Base-by-base conservation (phyloP, 2,888 invertebrate genomes). In the Nomada fucata region DNA sequence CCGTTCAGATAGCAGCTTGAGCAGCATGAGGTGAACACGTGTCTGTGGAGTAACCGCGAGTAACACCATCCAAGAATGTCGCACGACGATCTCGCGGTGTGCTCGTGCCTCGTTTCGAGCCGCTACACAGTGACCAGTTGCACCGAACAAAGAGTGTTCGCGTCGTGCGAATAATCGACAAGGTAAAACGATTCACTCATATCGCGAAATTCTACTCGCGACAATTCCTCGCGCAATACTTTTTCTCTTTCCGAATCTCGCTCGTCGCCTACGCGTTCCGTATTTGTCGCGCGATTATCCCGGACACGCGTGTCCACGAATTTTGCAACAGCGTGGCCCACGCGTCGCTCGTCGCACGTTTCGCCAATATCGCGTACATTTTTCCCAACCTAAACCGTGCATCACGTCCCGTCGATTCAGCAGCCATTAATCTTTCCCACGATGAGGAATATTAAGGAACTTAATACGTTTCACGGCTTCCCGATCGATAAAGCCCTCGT, bases 21-120 rank as follows among this genome's bases (percentile, higher is more conserved):
- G 10, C 53, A 69, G 42, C 50, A 52, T 36, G 55, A 55, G 50
- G 78, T 52, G 74, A 71, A 44, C 67, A 75, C 53, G 78, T 44
- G 71, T 55, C 42, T 42, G 2, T 3, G 13, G 26, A 23, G 44
- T 59, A 73, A 65, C 52, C 60, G 26, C 42, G 50, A 1, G 18
- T 26, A 52, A 42, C 20, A 18, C 42, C 55, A 69, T 73, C 50
- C 26, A n/a, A 23, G 44, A 15, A 57, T n/a, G 61, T 7, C 26
- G 2, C n/a, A 13, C n/a, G 11, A 63, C 50, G 26, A 52, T 26
- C 13, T 50, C 29, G 18, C 13, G 36, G 59, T 53, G 47, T n/a
- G 0, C 29, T 26, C 7, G 13, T 36, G 1, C 4, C 5, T 15
- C n/a, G 18, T 36, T 11, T 47, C 20, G 7, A 18, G 2, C 20